These are phyloP conservation scores for Monopis laevigella DNA, from an alignment of 2,888 invertebrate genomes.

Conservation along the genomic window DNA sequence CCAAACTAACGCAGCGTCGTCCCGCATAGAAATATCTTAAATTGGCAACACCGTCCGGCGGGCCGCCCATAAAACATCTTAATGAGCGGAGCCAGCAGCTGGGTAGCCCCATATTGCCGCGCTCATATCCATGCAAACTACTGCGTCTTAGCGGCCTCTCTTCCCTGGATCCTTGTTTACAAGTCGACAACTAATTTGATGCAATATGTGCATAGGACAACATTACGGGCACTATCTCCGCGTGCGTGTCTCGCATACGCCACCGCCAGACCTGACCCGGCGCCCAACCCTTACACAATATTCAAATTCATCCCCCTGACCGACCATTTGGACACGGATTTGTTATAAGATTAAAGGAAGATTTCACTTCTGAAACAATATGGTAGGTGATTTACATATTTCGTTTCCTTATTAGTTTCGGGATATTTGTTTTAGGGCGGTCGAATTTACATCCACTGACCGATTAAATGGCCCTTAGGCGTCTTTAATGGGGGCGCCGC, in stretches of 20 bases:
- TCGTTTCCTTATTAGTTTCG: conserved; percentile 69
- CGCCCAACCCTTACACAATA: conserved; percentile 46
- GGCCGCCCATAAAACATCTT: conserved; percentile 68
- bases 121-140: conserved; percentile 69
- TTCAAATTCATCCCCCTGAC: conserved; percentile 58
- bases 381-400: conserved; percentile 67
- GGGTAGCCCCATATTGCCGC: conserved; percentile 62
- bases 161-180: conserved; percentile 62
- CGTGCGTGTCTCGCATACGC: conserved; percentile 66
- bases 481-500: conserved; percentile 68
- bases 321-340: conserved; percentile 69
- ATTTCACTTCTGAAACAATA: conserved; percentile 69
- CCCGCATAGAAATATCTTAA: conserved; percentile 68
- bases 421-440: conserved; percentile 67
- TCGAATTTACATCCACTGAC: conserved; percentile 67
- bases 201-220: conserved; percentile 69
- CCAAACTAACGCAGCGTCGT: conserved; percentile 64
- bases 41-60: conserved; percentile 65
- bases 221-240: conserved; percentile 61
- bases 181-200: conserved; percentile 68
- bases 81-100: conserved; percentile 67
- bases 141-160: conserved; percentile 61
- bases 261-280: conserved; percentile 44
- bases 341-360: conserved; percentile 70
- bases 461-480: conserved; percentile 69